A percentile compares a stretch with the other conserved stretches of the same genome.
Evolutionary conservation across 2,113 vertebrate species (phyloP).

Genomic region (Petromus typicus): DNA sequence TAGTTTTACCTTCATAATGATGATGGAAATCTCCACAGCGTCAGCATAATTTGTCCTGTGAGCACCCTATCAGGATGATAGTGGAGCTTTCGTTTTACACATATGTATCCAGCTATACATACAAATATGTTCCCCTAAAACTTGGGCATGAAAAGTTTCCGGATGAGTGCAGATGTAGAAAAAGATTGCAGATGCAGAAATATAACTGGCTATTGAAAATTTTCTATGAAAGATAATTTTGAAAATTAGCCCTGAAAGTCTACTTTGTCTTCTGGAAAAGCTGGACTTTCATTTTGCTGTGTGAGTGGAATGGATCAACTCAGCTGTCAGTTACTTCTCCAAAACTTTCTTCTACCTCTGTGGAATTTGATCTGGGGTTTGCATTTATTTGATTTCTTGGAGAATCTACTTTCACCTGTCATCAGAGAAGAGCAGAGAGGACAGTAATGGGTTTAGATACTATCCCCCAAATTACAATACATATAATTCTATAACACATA

Average conservation of each 20-base stretch:
- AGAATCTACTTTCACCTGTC: background rate
- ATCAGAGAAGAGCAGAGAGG: background rate
- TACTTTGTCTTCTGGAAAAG: constrained; percentile 60
- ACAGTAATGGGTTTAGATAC: background rate
- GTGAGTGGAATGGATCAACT: background rate
- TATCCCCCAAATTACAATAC: background rate
- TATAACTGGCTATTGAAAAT: background rate
- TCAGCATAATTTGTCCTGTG: background rate
- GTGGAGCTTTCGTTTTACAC: background rate
- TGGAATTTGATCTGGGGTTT: background rate
- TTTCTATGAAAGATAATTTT: constrained; percentile 51
- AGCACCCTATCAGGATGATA: background rate
- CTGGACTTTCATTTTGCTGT: constrained; percentile 8
- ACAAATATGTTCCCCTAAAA: background rate
- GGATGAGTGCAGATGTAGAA: background rate
- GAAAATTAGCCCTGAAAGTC: constrained; percentile 47
- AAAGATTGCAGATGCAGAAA: background rate
- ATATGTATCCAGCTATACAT: constrained; percentile 11
- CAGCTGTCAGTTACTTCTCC: background rate
- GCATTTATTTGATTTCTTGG: background rate
- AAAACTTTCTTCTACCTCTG: background rate
- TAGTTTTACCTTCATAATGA: background rate
- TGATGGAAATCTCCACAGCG: background rate
- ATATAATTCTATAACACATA: background rate
- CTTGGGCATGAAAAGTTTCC: background rate